Base-by-base conservation (phyloP, 2,113 vertebrate species). In the Elephas maximus region DNA sequence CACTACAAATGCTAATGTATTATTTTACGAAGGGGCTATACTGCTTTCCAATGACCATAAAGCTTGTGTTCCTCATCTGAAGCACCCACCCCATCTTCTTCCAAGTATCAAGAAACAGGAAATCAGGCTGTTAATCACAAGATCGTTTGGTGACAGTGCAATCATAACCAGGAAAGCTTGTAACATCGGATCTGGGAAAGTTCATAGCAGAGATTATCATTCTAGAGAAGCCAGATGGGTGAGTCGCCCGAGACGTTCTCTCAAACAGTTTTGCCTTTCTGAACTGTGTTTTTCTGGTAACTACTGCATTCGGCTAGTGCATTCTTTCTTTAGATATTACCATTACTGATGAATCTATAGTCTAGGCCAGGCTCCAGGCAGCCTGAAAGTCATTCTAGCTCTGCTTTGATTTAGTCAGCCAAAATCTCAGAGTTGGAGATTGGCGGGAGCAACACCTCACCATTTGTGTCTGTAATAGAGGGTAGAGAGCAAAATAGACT, bases 111-210 rank as follows among this genome's bases (percentile, higher is more conserved):
- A 28, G 79, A 92, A 83, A 73, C n/a, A 51, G 4, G 11, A 93
- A 96, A 94, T 67, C 45, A 73, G 18, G 9, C 24, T 44, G 10
- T 76, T 76, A 41, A 28, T 48, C 76, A 78, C 23, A 51, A 51
- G 14, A 12, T 30, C 5, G 26, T 21, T 91, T 94, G 86, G 26
- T 91, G 57, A 85, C 33, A 84, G 51, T 30, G 20, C 1, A 51
- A 53, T 95, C 48, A 83, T 53, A 90, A 90, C 6, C 62, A 97
- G 41, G 14, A 93, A 94, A 93, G 26, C 45, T 96, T 53, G 41
- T 74, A 73, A 91, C 41, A 41, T 77, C 8, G 57, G 20, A 53
- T 77, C n/a, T 65, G 60, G 10, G 9, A 94, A 92, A 94, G 95
- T 76, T 86, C 33, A 41, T 33, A 79, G n/a, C 53, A 96, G 33